Evolutionary conservation across 1,140 invertebrate species (phyloP).

Genomic region (Sarcophaga bullata): DNA sequence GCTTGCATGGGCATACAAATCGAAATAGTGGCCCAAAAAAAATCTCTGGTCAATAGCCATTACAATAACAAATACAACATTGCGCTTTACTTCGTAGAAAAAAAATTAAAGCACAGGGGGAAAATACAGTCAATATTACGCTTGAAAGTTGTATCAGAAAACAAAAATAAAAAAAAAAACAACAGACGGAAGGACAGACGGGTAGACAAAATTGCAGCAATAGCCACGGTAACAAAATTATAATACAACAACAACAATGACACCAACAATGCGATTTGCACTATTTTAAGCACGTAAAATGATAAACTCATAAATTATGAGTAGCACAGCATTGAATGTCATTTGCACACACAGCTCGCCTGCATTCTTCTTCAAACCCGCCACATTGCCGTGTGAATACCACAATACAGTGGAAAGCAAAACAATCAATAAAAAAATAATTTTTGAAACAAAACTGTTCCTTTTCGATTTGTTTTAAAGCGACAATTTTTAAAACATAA

Average conservation of each 20-base stretch:
- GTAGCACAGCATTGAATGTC: slow-evolving; percentile 42
- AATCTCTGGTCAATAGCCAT: not conserved
- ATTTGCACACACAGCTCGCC: slow-evolving; percentile 30
- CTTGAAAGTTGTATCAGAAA: no score
- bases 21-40: not conserved
- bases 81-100: not conserved
- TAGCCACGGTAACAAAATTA: not conserved
- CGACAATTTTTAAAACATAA: no score
- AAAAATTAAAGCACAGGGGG: not conserved
- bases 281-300: slow-evolving; percentile 40
- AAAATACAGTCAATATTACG: not conserved
- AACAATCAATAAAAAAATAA: no score
- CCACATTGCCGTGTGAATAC: no score
- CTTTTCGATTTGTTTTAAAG: no score
- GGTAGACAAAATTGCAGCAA: not conserved
- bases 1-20: not conserved
- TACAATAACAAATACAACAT: not conserved
- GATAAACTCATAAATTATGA: slow-evolving; percentile 45
- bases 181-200: not conserved
- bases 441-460: no score
- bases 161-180: no score
- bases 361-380: no score
- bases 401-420: no score
- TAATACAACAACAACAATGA: not conserved
- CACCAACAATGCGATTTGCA: slow-evolving; percentile 12